phyloP scores from a whole-genome alignment of 2,797 vertebrate species.

The Remorina albescens region DNA sequence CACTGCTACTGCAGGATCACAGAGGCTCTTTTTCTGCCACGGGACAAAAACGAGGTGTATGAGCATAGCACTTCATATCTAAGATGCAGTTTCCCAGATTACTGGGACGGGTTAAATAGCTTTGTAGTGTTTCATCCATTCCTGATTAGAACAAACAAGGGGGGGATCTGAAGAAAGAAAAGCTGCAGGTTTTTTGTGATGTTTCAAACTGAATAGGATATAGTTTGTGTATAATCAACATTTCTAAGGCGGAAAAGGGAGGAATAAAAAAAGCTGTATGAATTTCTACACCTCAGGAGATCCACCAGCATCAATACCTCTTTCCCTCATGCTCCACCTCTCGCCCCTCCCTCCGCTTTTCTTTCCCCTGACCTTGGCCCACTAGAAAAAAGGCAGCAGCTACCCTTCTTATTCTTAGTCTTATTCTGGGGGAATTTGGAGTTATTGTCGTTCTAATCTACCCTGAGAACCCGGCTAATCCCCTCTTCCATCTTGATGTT shows the following conservation, averaged over 20 bases:
- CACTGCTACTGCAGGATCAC: constrained; percentile 15
- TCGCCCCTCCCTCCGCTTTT: not conserved
- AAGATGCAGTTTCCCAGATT: no score
- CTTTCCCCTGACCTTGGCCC: constrained; percentile 37
- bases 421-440: constrained; percentile 63
- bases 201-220: not conserved
- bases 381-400: constrained; percentile 20
- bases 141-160: not conserved
- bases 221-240: not conserved
- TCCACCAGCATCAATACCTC: constrained; percentile 5
- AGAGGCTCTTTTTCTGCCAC: constrained; percentile 31
- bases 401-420: constrained; percentile 24
- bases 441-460: constrained; percentile 70
- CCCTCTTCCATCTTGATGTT: constrained; percentile 67
- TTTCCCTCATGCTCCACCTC: not conserved
- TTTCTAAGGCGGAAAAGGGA: not conserved
- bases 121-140: constrained; percentile 29
- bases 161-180: constrained; percentile 12
- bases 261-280: not conserved
- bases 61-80: constrained; percentile 34
- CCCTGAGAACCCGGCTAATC: constrained; percentile 68
- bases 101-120: constrained; percentile 38
- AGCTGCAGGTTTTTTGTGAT: constrained; percentile 23
- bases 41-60: constrained; percentile 42
- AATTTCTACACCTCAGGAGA: not conserved